Conservation (phyloP, 2,113 vertebrate genomes). For the Vimba vimba region DNA sequence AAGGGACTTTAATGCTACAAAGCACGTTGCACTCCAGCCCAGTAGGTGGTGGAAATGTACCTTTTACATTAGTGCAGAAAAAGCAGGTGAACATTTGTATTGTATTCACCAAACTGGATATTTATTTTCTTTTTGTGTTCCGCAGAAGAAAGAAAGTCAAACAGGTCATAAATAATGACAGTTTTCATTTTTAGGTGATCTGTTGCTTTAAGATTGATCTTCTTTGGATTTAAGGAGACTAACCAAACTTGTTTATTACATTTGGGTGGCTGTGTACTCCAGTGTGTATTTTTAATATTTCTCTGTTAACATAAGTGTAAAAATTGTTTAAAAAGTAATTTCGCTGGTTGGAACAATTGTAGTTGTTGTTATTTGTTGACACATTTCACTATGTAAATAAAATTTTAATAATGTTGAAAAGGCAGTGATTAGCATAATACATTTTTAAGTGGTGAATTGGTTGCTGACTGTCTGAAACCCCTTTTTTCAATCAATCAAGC, state of each 20-base stretch:
- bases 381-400: slow-evolving; percentile 15
- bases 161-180: background rate
- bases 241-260: background rate
- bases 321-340: background rate
- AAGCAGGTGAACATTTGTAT: background rate
- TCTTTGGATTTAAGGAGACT: background rate
- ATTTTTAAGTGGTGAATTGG: slow-evolving; percentile 21
- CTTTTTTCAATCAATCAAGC: slow-evolving; percentile 25
- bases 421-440: slow-evolving; percentile 10
- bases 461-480: slow-evolving; percentile 2
- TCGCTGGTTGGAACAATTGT: background rate
- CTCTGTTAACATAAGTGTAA: too few relatives aligned
- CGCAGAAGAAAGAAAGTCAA: background rate
- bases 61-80: background rate
- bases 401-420: slow-evolving; percentile 11
- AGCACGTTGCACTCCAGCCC: background rate
- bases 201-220: background rate
- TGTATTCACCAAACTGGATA: background rate
- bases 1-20: background rate
- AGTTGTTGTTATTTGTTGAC: background rate
- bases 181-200: background rate
- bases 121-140: background rate
- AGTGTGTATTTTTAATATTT: background rate
- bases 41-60: background rate
- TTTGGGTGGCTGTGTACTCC: background rate